Evolutionary conservation across 2,113 vertebrate species (phyloP).

Genomic region (Trematomus loennbergii): DNA sequence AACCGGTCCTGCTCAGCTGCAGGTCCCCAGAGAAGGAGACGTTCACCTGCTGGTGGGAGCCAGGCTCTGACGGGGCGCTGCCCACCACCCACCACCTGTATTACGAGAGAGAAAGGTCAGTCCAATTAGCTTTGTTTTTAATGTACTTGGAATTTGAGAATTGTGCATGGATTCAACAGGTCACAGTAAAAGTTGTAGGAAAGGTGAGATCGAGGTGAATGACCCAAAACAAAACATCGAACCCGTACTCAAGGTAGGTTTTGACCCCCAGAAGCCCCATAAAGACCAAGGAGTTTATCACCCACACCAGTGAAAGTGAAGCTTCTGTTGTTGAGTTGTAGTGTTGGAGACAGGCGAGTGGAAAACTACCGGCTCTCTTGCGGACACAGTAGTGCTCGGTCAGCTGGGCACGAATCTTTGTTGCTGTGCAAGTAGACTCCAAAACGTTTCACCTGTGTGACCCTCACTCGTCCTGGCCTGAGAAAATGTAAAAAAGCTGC

Average conservation of each 20-base stretch:
- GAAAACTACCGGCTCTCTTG: slow-evolving; percentile 55
- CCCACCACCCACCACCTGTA: slow-evolving; percentile 87
- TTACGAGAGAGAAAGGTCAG: slow-evolving; percentile 89
- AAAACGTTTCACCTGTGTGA: slow-evolving; percentile 24
- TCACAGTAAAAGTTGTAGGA: neutral
- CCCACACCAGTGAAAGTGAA: neutral
- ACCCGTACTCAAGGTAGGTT: neutral
- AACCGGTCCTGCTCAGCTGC: slow-evolving; percentile 86
- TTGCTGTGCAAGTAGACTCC: slow-evolving; percentile 31
- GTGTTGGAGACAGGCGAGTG: slow-evolving; percentile 16
- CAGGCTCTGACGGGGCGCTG: slow-evolving; percentile 87
- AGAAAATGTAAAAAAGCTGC: slow-evolving; percentile 1
- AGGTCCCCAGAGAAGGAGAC: slow-evolving; percentile 93
- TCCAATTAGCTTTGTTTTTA: neutral
- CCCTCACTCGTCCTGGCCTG: neutral
- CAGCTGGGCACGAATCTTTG: slow-evolving; percentile 33
- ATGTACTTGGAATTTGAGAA: neutral
- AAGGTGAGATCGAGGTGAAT: neutral
- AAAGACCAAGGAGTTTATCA: neutral
- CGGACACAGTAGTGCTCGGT: slow-evolving; percentile 27
- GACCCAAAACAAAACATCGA: neutral
- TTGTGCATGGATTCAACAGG: neutral
- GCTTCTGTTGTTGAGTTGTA: neutral
- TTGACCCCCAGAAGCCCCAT: slow-evolving; percentile 12
- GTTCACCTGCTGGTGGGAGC: slow-evolving; percentile 93